phyloP scores from a whole-genome alignment of 2,113 vertebrate species.

The Sakesphorus luctuosus region DNA sequence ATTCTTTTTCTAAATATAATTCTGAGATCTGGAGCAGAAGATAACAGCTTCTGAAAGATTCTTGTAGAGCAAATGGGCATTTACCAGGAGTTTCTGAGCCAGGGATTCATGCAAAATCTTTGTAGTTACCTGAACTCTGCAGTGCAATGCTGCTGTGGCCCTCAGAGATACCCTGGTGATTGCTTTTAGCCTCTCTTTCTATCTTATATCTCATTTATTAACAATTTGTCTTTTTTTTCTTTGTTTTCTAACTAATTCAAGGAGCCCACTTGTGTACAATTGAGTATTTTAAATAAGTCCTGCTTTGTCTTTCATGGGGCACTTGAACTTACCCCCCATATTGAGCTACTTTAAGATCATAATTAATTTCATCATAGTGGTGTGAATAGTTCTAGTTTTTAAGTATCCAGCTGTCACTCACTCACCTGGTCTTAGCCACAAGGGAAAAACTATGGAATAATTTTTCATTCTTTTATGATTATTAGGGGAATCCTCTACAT shows the following conservation, averaged over 20 bases:
- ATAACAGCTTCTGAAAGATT: neutral
- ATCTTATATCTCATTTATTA: neutral
- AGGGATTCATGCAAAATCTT: neutral
- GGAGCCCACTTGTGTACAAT: fast-evolving
- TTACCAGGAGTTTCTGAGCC: neutral
- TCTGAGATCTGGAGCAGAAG: neutral
- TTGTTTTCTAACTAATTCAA: neutral
- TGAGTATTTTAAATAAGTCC: neutral
- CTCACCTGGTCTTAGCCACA: neutral
- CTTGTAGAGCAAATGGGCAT: neutral
- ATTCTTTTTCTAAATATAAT: neutral
- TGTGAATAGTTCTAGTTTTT: neutral
- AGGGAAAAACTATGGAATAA: neutral
- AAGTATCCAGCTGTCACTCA: neutral
- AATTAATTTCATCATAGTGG: neutral
- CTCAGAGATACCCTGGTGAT: neutral
- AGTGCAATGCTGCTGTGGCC: neutral
- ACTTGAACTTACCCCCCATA: neutral
- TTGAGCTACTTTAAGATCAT: neutral
- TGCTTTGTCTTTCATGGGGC: neutral
- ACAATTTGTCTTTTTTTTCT: neutral
- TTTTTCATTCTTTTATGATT: neutral
- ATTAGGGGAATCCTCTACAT: slow-evolving; percentile 69
- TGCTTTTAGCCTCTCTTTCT: neutral
- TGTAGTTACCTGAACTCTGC: neutral